phyloP scores from a whole-genome alignment of 2,797 vertebrate genomes.

The Acanthornis magna region DNA sequence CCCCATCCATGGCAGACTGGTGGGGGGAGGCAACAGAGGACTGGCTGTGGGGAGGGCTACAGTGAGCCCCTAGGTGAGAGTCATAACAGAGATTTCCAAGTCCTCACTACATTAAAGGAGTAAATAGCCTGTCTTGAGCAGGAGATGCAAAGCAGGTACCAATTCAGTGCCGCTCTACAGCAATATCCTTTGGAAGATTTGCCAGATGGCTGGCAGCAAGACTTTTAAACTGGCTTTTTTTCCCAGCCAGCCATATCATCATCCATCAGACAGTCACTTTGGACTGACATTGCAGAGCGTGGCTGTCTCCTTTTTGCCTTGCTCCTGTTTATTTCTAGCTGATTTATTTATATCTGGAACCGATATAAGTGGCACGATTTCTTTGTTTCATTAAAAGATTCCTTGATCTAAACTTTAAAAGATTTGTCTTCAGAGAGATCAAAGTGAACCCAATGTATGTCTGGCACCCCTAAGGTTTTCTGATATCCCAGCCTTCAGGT shows the following conservation, averaged over 20 bases:
- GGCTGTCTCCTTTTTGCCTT: constrained; percentile 44
- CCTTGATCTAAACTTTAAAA: constrained; percentile 55
- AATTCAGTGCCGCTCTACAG: background rate
- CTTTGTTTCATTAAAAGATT: constrained; percentile 62
- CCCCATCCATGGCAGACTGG: background rate
- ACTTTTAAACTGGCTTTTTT: constrained; percentile 27
- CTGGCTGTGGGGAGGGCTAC: background rate
- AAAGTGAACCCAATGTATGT: constrained; percentile 20
- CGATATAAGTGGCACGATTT: constrained; percentile 29
- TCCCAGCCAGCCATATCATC: constrained; percentile 4
- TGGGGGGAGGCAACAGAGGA: background rate
- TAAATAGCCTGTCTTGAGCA: background rate
- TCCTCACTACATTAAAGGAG: background rate
- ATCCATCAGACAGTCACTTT: constrained; percentile 55
- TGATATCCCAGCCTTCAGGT: background rate
- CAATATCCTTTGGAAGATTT: constrained; percentile 18
- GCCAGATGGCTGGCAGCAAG: constrained; percentile 43
- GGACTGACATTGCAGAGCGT: constrained; percentile 34
- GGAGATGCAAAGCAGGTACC: background rate
- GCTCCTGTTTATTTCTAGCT: constrained; percentile 60
- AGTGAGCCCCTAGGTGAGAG: background rate
- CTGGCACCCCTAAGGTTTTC: background rate
- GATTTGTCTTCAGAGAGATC: constrained; percentile 54
- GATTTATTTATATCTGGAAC: constrained; percentile 59
- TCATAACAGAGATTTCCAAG: background rate